Percentiles rank a stretch among this genome's conserved stretches.
These are phyloP conservation scores for Galago senegalensis DNA, from an alignment of 2,797 vertebrate genomes.

Conservation along the genomic window DNA sequence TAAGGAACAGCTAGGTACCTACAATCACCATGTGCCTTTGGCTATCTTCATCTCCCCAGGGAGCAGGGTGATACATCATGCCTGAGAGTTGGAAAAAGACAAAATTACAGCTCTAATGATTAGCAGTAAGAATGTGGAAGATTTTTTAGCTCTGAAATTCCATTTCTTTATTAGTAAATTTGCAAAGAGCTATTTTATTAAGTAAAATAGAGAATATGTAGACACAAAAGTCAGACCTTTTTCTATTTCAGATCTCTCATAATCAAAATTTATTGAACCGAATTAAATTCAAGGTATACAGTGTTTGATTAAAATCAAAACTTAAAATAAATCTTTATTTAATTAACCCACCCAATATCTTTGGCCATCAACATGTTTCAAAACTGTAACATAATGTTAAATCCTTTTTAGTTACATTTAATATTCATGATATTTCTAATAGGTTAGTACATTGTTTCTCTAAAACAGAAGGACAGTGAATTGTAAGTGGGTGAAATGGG, in stretches of 20 bases:
- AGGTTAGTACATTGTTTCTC: background rate
- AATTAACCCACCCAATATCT: background rate
- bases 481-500: background rate
- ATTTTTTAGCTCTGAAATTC: background rate
- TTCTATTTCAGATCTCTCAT: background rate
- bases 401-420: background rate
- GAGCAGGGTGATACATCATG: background rate
- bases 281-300: background rate
- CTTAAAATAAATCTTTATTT: background rate
- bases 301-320: conserved; percentile 13
- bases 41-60: background rate
- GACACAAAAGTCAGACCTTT: background rate
- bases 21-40: background rate
- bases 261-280: background rate
- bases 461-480: background rate
- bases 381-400: background rate
- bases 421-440: background rate
- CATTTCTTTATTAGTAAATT: background rate
- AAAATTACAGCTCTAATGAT: background rate
- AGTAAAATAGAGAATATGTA: background rate
- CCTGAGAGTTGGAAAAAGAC: background rate
- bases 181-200: background rate
- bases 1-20: background rate
- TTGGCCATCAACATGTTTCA: background rate
- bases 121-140: background rate